Conservation (phyloP, 2,797 vertebrate species). For the Malacoctenus gilli region DNA sequence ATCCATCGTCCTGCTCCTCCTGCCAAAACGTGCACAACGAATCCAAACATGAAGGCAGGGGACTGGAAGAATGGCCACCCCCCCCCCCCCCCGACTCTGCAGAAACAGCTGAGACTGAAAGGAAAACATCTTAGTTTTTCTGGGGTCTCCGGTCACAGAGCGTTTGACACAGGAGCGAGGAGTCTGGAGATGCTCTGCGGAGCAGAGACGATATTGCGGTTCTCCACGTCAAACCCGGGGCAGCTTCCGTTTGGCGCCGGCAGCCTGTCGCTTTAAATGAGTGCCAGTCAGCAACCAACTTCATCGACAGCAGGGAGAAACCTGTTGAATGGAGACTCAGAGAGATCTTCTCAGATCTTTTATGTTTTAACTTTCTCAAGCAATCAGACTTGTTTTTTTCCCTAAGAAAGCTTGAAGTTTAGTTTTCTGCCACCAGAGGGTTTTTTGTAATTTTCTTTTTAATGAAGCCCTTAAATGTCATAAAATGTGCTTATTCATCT, state of each 20-base stretch:
- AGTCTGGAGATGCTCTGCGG: slow-evolving; percentile 15
- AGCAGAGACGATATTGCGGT: slow-evolving; percentile 2
- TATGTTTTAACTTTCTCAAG: background rate
- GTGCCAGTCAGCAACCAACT: slow-evolving; percentile 10
- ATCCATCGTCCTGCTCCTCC: background rate
- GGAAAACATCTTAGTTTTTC: background rate
- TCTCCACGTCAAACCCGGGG: slow-evolving; percentile 7
- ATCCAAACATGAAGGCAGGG: slow-evolving; percentile 4
- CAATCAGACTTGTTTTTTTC: background rate
- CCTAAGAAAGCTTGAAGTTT: too few species aligned
- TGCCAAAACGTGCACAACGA: background rate
- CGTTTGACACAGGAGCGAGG: slow-evolving; percentile 6
- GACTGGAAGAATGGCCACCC: slow-evolving; percentile 18
- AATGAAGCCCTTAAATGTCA: slow-evolving; percentile 32
- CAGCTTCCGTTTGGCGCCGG: slow-evolving; percentile 31
- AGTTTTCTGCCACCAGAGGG: slow-evolving; percentile 9
- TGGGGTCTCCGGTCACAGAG: background rate
- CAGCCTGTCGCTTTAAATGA: slow-evolving; percentile 17
- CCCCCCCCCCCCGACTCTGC: too few species aligned
- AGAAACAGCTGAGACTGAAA: slow-evolving; percentile 3
- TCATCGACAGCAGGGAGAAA: slow-evolving; percentile 8
- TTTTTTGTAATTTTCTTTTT: slow-evolving; percentile 12
- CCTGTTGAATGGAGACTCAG: slow-evolving; percentile 11
- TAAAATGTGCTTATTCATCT: slow-evolving; percentile 41
- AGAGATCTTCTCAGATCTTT: too few species aligned